Evolutionary conservation across 2,888 invertebrate species (phyloP), one percentile per base, ranked within the genome.

Genomic region (Limnephilus auricula): DNA sequence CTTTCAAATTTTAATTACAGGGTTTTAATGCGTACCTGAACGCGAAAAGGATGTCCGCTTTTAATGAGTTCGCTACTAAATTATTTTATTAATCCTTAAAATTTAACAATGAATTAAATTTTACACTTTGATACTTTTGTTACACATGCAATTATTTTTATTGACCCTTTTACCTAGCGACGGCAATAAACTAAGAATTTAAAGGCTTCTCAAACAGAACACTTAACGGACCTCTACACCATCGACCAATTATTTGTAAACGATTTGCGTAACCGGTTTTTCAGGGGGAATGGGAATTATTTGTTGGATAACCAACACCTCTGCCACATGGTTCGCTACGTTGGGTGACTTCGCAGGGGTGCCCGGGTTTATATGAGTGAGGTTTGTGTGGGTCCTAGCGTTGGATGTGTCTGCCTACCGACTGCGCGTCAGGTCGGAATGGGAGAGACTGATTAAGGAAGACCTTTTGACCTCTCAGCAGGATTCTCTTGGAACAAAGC

Each of bases 1-100:
- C 65, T 65, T 65, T 65, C 65, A 65, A 65, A 65, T 65, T 65
- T 65, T 65, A 65, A 65, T 65, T 65, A 65, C 65, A 25, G 6
- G 65, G 65, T n/a, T 65, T 50, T 65, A 65, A 65, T 65, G 65
- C 9, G 65, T 65, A 65, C 65, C 65, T 65, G 65, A 65, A 65
- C 25, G 65, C 65, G 65, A 65, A 65, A 65, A 65, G 65, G 65
- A 65, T 65, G 65, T 65, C 65, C 65, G 65, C 65, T 25, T 65
- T 65, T 65, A 65, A 65, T 65, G 65, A 65, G 65, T 65, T 25
- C 25, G 65, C 65, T 65, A 65, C 65, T 65, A 25, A 65, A 65
- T 65, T n/a, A 65, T 65, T 65, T 65, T 65, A 65, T 65, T 65
- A 65, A 65, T 65, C 65, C 65, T 65, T 65, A 65, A 65, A 65